These are phyloP conservation scores for Falco novaeseelandiae DNA, from an alignment of 2,797 vertebrate species.

Conservation along the genomic window DNA sequence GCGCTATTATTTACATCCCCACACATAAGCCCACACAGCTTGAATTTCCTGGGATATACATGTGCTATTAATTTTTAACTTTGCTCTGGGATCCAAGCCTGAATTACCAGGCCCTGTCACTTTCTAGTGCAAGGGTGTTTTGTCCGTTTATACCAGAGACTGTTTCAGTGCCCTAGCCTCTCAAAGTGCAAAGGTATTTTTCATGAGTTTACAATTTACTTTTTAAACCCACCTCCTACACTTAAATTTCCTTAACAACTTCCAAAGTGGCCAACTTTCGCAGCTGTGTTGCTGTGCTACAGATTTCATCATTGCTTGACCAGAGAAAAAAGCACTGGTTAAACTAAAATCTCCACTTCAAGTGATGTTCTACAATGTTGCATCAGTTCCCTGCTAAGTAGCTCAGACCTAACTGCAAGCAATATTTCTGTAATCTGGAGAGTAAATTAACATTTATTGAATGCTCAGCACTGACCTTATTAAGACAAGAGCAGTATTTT, in stretches of 20 bases:
- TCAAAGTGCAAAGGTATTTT: constrained; percentile 34
- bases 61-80: constrained; percentile 10
- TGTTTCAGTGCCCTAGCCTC: neutral
- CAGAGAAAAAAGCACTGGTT: neutral
- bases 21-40: constrained; percentile 16
- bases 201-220: neutral
- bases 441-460: neutral
- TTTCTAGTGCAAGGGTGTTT: neutral
- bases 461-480: neutral
- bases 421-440: constrained; percentile 6
- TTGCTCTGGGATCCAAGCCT: neutral
- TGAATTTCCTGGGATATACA: constrained; percentile 14
- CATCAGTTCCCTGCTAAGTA: neutral
- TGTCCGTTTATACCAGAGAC: neutral
- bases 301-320: constrained; percentile 14
- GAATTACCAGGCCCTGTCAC: neutral
- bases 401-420: neutral
- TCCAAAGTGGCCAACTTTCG: constrained; percentile 10
- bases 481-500: neutral
- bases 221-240: constrained; percentile 35
- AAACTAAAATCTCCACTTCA: constrained; percentile 7
- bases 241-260: constrained; percentile 40
- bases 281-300: constrained; percentile 14
- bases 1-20: constrained; percentile 7
- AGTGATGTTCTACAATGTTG: constrained; percentile 10